A percentile compares a stretch with the other conserved stretches of the same genome.
Evolutionary conservation across 2,113 vertebrate genomes (phyloP).

Genomic region (Silurus glanis): DNA sequence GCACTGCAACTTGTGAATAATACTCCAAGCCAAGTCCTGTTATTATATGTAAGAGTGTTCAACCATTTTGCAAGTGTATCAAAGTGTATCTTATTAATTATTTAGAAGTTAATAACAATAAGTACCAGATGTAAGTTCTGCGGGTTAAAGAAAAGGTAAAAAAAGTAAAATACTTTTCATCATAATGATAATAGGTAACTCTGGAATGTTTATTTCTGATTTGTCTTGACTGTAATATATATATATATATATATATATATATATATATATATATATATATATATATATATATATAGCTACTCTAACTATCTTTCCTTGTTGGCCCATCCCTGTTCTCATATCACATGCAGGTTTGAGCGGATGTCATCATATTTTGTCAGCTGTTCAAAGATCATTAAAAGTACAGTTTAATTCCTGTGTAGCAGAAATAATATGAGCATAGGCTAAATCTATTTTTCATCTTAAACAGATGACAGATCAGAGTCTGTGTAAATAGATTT

Average conservation of each 20-base stretch:
- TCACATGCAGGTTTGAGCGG: neutral
- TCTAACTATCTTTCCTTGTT: neutral
- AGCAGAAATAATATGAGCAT: neutral
- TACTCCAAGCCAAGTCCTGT: neutral
- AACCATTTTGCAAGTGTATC: neutral
- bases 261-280: no score
- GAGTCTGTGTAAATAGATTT: no score
- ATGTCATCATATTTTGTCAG: neutral
- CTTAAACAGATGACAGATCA: neutral
- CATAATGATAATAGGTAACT: no score
- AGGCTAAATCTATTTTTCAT: neutral
- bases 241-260: no score
- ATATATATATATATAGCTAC: neutral
- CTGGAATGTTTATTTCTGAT: no score
- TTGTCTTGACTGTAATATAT: neutral
- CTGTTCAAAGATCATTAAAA: neutral
- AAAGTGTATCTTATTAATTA: neutral
- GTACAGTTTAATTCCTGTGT: neutral
- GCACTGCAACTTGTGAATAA: neutral
- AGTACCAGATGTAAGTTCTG: neutral
- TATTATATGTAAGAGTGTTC: conserved; percentile 9
- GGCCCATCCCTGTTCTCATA: neutral
- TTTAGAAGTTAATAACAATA: neutral
- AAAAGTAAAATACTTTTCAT: neutral
- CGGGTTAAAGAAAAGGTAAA: neutral